A percentile compares a stretch with the other conserved stretches of the same genome.
These are phyloP conservation scores for Norana najaformis DNA, from an alignment of 2,888 invertebrate species.

Conservation along the genomic window DNA sequence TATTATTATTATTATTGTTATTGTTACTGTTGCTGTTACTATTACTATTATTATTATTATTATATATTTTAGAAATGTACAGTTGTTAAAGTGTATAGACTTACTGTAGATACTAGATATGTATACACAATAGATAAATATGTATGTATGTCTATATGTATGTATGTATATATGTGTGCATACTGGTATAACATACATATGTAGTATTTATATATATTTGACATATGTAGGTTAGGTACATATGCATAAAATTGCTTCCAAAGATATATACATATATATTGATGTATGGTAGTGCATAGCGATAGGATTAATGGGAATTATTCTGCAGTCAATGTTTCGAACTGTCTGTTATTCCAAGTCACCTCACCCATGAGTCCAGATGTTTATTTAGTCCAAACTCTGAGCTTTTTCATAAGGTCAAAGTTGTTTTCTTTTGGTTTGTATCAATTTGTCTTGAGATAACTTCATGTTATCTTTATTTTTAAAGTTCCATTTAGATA, in stretches of 20 bases:
- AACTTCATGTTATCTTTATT: background rate
- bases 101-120: background rate
- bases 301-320: background rate
- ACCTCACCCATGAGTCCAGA: background rate
- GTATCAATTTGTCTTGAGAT: background rate
- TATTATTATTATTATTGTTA: background rate
- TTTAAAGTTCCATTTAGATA: background rate
- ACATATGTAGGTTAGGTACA: no score
- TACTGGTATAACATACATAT: background rate
- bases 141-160: no score
- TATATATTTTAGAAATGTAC: background rate
- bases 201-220: background rate
- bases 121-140: background rate
- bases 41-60: background rate
- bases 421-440: background rate
- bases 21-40: background rate
- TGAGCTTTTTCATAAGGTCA: no score
- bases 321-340: background rate
- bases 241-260: background rate
- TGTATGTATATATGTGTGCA: background rate
- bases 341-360: background rate
- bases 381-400: background rate
- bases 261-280: background rate
- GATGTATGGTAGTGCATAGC: background rate
- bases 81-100: background rate